Base-by-base conservation (phyloP, 2,113 vertebrate genomes). In the Bungarus multicinctus region DNA sequence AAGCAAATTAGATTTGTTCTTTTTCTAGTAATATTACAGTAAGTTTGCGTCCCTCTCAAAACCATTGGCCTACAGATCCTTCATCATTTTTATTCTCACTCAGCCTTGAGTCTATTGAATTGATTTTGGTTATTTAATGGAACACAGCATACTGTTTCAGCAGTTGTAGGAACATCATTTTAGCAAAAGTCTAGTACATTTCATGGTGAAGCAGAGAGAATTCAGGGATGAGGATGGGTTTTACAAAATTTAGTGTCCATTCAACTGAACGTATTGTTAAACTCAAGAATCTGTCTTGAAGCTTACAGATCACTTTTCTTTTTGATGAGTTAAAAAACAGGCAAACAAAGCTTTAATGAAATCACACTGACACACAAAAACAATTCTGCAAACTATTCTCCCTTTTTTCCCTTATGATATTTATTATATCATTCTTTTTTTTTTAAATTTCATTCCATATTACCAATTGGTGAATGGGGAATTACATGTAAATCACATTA, bases 61-160 rank as follows among this genome's bases (percentile, higher is more conserved):
- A 87, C 54, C 54, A 88, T 23, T 27, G 85, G 39, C 16, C n/a
- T 14, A 88, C 12, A 90, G 23, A 39, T 10, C 20, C 3, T 30
- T 93, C 53, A 20, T 50, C 64, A 5, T 45, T 90, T 93, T 94
- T 91, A 47, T 89, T 90, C 85, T 45, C 39, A 92, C 88, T 55
- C 30, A 92, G n/a, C 20, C 20, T 95, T 50, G 14, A 55, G 45
- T 23, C 2, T 53, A 18, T 88, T 16, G 25, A 93, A 91, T 92
- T 93, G 52, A 18, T 93, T 91, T 50, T 87, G 52, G 14, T 39
- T 74, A 45, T 60, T 94, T 94, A 30, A 27, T 90, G 69, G 30
- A 52, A 85, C 7, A 81, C 25, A 16, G 52, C 9, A 34, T 81
- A 89, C 12, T 60, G 52, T 90, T 92, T 43, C 0, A 90, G 45